These are phyloP conservation scores for Graphium colonna DNA, from an alignment of 2,888 invertebrate species.

Conservation along the genomic window DNA sequence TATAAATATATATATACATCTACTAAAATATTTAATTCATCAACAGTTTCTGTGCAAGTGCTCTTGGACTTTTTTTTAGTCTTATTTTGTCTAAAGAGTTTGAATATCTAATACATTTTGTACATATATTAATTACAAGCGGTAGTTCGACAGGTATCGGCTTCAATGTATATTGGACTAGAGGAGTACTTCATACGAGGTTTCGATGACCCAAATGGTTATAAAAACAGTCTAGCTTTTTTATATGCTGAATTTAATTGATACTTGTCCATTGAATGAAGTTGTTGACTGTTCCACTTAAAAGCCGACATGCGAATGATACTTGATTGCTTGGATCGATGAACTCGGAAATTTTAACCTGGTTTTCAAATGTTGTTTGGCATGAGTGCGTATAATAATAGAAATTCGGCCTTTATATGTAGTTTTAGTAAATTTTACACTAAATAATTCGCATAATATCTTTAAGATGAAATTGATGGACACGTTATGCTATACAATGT, in stretches of 20 bases:
- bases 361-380: background rate
- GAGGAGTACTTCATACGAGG: too few relatives aligned
- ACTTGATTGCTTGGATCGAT: conserved; percentile 27
- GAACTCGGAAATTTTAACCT: conserved; percentile 1
- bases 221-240: conserved; percentile 45
- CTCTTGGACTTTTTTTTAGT: too few relatives aligned
- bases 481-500: conserved; percentile 3
- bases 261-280: conserved; percentile 44
- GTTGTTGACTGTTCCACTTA: conserved; percentile 52
- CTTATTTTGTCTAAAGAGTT: too few relatives aligned
- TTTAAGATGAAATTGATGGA: too few relatives aligned
- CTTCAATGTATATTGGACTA: too few relatives aligned
- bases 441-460: too few relatives aligned
- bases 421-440: background rate
- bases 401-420: background rate
- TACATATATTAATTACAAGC: too few relatives aligned
- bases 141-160: too few relatives aligned
- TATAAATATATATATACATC: too few relatives aligned
- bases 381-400: background rate
- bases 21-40: too few relatives aligned
- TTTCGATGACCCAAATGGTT: conserved; percentile 55
- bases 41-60: too few relatives aligned
- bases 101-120: too few relatives aligned
- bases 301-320: conserved; percentile 25
- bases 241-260: conserved; percentile 39